Conservation (phyloP, 1,140 invertebrate species). For the Hormaphis cornu region DNA sequence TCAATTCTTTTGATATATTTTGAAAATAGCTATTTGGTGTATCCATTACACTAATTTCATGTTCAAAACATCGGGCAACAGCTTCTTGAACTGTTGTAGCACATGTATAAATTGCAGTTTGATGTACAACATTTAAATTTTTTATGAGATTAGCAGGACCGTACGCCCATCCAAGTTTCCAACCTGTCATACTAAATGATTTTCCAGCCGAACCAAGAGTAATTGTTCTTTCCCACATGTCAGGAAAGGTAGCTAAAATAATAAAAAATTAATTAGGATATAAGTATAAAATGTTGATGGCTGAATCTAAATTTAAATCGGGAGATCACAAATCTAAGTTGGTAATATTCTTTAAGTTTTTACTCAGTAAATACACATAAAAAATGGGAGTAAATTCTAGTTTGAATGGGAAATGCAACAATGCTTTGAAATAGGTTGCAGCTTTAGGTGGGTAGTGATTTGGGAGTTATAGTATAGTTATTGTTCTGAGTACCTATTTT, state of each 20-base stretch:
- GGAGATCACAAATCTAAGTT: no score
- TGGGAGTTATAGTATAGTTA: no score
- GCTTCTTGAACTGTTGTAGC: conserved; percentile 63
- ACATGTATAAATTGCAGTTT: conserved; percentile 88
- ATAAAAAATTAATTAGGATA: not conserved
- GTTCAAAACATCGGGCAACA: conserved; percentile 78
- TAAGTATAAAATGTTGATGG: no score
- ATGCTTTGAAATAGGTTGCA: no score
- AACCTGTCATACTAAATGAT: conserved; percentile 94
- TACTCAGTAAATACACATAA: no score
- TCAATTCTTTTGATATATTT: conserved; percentile 64
- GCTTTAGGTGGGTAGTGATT: no score
- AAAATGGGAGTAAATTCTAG: no score
- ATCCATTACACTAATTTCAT: conserved; percentile 63
- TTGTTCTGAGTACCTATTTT: no score
- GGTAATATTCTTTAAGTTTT: no score
- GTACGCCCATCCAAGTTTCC: conserved; percentile 96
- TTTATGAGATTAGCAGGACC: conserved; percentile 68
- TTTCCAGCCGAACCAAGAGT: conserved; percentile 96
- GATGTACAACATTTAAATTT: conserved; percentile 80
- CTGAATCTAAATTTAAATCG: no score
- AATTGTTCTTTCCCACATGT: conserved; percentile 96
- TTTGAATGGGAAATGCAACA: no score
- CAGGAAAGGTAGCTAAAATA: conserved; percentile 89
- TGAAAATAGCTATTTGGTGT: conserved; percentile 77